A percentile compares a stretch with the other conserved stretches of the same genome.
These are phyloP conservation scores for Malacoraja senta DNA, from an alignment of 2,797 vertebrate genomes.

Conservation along the genomic window DNA sequence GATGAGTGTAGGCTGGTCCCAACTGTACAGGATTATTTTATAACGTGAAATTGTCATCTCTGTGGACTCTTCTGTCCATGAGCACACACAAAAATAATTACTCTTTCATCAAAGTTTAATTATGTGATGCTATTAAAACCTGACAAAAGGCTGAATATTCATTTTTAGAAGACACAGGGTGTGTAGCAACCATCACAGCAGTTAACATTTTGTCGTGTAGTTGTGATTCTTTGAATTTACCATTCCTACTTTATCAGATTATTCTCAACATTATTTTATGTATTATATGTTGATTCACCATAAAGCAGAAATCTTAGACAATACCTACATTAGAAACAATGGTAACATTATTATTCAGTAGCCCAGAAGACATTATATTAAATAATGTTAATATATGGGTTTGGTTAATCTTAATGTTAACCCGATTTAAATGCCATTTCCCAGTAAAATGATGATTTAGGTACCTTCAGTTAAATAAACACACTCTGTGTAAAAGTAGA, in stretches of 20 bases:
- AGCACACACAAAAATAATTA: slow-evolving; percentile 39
- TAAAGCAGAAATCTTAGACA: neutral
- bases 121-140: slow-evolving; percentile 37
- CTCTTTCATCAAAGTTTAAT: slow-evolving; percentile 39
- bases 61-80: slow-evolving; percentile 38
- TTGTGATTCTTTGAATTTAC: neutral
- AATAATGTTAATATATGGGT: slow-evolving; percentile 5
- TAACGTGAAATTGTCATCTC: slow-evolving; percentile 36
- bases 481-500: neutral
- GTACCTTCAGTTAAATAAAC: neutral
- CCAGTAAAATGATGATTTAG: slow-evolving; percentile 7
- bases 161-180: slow-evolving; percentile 22
- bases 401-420: neutral
- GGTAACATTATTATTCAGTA: neutral
- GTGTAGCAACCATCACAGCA: slow-evolving; percentile 4
- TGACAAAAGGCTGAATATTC: slow-evolving; percentile 38
- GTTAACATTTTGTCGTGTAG: neutral
- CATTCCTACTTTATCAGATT: neutral
- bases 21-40: slow-evolving; percentile 36
- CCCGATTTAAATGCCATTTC: neutral
- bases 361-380: slow-evolving; percentile 4
- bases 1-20: slow-evolving; percentile 35
- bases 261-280: neutral
- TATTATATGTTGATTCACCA: neutral
- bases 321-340: neutral